A percentile compares a stretch with the other conserved stretches of the same genome.
Conservation (phyloP, 2,113 vertebrate genomes). For the Dunckerocampus dactyliophorus region DNA sequence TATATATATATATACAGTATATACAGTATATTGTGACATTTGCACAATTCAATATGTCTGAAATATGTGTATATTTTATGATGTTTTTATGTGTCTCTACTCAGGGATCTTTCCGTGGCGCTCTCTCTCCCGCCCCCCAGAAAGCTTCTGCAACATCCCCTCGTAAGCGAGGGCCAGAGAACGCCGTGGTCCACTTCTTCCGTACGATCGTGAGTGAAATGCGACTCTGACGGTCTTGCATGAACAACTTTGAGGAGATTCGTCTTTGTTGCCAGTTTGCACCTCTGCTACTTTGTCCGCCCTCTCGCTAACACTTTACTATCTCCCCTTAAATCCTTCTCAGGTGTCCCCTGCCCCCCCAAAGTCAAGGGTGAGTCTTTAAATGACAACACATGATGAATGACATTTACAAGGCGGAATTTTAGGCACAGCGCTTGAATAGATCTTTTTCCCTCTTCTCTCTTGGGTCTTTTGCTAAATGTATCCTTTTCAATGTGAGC, state of each 20-base stretch:
- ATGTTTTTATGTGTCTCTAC: constrained; percentile 4
- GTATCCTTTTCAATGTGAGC: constrained; percentile 34
- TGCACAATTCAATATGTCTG: too few relatives aligned
- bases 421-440: too few relatives aligned
- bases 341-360: constrained; percentile 76
- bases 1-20: too few relatives aligned
- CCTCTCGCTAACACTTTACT: constrained; percentile 20
- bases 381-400: neutral
- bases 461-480: constrained; percentile 20
- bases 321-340: constrained; percentile 36
- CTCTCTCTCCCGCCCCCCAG: constrained; percentile 80
- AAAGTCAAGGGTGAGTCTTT: constrained; percentile 75
- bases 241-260: neutral
- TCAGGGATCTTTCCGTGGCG: constrained; percentile 76
- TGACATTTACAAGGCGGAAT: neutral
- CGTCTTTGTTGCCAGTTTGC: constrained; percentile 14
- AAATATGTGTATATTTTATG: too few relatives aligned
- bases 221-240: neutral
- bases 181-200: constrained; percentile 95
- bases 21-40: too few relatives aligned
- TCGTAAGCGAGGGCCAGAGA: constrained; percentile 84
- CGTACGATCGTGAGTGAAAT: constrained; percentile 88
- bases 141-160: constrained; percentile 78
- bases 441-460: too few relatives aligned
- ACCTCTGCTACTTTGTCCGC: neutral